Percentiles rank a stretch among this genome's conserved stretches.
phyloP scores from a whole-genome alignment of 2,888 invertebrate species.

The Oxytorus armatus region DNA sequence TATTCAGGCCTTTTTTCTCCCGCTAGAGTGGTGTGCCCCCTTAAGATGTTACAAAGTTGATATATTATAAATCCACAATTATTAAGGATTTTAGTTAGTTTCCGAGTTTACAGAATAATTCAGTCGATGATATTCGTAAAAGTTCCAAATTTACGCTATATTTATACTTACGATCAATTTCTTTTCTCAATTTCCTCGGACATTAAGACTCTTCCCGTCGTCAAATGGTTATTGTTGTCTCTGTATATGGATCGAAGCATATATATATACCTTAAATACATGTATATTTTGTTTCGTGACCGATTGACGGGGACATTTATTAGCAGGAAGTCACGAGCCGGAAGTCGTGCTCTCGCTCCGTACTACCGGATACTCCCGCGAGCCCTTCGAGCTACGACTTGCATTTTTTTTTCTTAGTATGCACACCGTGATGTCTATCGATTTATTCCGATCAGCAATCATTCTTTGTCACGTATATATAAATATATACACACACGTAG shows the following conservation, averaged over 20 bases:
- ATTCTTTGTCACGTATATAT: background rate
- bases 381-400: conserved; percentile 44
- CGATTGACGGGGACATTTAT: conserved; percentile 50
- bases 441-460: conserved; percentile 24
- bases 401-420: conserved; percentile 36
- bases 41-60: too few relatives aligned
- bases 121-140: too few relatives aligned
- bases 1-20: too few relatives aligned
- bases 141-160: too few relatives aligned
- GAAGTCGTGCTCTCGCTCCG: conserved; percentile 65
- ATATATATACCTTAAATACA: background rate
- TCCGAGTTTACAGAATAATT: too few relatives aligned
- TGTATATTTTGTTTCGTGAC: background rate
- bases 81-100: too few relatives aligned
- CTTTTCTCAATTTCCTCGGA: conserved; percentile 12
- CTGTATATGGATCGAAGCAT: conserved; percentile 19
- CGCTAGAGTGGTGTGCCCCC: too few relatives aligned
- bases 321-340: conserved; percentile 72
- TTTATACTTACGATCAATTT: conserved; percentile 21
- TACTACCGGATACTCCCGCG: conserved; percentile 59
- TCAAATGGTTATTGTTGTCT: background rate
- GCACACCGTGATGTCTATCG: conserved; percentile 1
- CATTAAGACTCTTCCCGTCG: background rate
- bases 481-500: too few relatives aligned
- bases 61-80: too few relatives aligned